Percentiles rank a stretch among this genome's conserved stretches.
These are phyloP conservation scores for Boulengeromyrus knoepffleri DNA, from an alignment of 2,113 vertebrate species.

Conservation along the genomic window DNA sequence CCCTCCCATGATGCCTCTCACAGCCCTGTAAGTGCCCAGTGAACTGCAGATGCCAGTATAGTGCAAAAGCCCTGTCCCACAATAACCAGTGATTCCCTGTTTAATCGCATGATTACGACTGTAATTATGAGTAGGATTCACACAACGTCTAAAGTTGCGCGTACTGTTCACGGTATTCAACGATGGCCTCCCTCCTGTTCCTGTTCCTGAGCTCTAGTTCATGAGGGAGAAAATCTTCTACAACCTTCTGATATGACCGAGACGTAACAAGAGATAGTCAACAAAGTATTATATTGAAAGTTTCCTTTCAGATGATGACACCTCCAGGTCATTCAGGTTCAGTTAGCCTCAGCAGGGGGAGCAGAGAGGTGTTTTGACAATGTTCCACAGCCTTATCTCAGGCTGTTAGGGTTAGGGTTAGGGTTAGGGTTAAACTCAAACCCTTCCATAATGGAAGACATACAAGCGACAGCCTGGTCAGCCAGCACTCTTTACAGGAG, in stretches of 20 bases:
- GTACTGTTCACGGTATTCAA: not conserved
- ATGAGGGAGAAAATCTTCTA: not conserved
- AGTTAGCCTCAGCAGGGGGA: slow-evolving; percentile 23
- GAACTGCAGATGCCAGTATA: not conserved
- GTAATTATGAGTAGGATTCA: not conserved
- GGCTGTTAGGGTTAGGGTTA: not conserved
- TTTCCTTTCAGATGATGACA: slow-evolving; percentile 37
- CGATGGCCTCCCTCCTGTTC: not conserved
- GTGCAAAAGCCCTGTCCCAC: not conserved
- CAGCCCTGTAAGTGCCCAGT: not conserved
- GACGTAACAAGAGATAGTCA: not conserved
- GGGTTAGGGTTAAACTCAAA: too few species aligned
- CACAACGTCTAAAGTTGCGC: not conserved
- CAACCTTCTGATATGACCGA: not conserved
- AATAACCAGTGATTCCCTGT: not conserved
- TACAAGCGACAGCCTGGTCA: slow-evolving; percentile 23
- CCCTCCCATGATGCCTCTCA: not conserved
- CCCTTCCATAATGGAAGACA: slow-evolving; percentile 33
- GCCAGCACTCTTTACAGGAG: not conserved
- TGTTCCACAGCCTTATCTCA: slow-evolving; percentile 39
- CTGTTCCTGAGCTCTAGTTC: not conserved
- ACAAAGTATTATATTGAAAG: not conserved
- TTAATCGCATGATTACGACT: not conserved
- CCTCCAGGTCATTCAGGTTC: slow-evolving; percentile 41
- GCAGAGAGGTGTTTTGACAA: slow-evolving; percentile 21